Evolutionary conservation across 2,888 invertebrate genomes (phyloP).

Genomic region (Synanthedon andrenaeformis): DNA sequence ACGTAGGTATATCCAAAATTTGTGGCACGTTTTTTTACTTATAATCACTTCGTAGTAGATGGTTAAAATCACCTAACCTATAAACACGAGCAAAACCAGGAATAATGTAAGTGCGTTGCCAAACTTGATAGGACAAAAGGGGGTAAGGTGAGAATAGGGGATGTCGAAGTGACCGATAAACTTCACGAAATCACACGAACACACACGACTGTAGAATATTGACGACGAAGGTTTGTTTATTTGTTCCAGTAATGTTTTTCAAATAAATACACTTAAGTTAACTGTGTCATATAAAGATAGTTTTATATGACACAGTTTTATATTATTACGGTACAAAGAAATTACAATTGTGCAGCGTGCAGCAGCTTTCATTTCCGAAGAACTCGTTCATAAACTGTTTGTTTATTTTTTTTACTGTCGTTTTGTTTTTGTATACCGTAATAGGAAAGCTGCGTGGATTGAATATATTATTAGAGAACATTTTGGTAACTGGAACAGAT

Average conservation of each 20-base stretch:
- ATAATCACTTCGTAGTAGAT: no score
- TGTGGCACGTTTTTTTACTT: no score
- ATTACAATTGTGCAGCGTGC: slow-evolving; percentile 16
- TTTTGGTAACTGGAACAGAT: not conserved
- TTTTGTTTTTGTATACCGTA: slow-evolving; percentile 56
- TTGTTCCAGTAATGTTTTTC: not conserved
- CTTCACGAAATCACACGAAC: no score
- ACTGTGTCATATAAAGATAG: no score
- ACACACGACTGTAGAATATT: no score
- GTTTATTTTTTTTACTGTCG: slow-evolving; percentile 52
- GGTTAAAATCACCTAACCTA: no score
- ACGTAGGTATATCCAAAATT: no score
- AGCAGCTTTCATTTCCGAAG: slow-evolving; percentile 36
- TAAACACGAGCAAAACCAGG: no score
- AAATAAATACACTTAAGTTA: not conserved
- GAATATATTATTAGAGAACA: slow-evolving; percentile 20
- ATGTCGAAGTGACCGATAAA: no score
- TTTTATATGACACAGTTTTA: not conserved
- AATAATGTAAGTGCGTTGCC: no score
- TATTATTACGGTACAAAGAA: not conserved
- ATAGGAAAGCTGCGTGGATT: slow-evolving; percentile 39
- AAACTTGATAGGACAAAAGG: no score
- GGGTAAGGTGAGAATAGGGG: no score
- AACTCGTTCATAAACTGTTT: slow-evolving; percentile 34
- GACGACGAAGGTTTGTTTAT: not conserved